phyloP scores from a whole-genome alignment of 2,888 invertebrate species.

The Euzetes globulus region DNA sequence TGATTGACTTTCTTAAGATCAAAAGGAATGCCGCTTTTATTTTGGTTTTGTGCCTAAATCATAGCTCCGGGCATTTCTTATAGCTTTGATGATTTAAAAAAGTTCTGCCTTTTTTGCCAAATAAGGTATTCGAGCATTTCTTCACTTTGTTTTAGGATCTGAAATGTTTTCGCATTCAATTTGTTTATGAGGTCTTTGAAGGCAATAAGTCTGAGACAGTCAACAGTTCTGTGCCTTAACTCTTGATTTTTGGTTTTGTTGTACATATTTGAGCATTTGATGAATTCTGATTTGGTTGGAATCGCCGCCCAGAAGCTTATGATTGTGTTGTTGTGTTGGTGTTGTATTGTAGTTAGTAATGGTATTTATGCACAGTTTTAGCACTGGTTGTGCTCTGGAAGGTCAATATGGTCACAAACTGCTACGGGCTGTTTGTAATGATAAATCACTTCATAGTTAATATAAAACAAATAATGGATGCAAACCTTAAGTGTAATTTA shows the following conservation, averaged over 20 bases:
- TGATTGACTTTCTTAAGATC: slow-evolving; percentile 22
- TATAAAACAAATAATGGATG: slow-evolving; percentile 30
- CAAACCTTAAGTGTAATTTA: slow-evolving; percentile 29
- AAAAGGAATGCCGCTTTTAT: slow-evolving; percentile 26
- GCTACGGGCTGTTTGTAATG: slow-evolving; percentile 28
- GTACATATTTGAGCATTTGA: neutral
- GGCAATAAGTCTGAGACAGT: slow-evolving; percentile 20
- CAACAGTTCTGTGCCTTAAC: neutral
- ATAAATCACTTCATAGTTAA: slow-evolving; percentile 31
- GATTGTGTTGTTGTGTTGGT: slow-evolving; percentile 17
- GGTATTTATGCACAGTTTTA: slow-evolving; percentile 10
- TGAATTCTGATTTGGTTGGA: slow-evolving; percentile 13
- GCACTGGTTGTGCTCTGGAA: slow-evolving; percentile 1
- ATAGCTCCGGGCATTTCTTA: slow-evolving; percentile 20
- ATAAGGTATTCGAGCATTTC: slow-evolving; percentile 16
- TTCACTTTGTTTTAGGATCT: slow-evolving; percentile 19
- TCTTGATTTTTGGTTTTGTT: neutral
- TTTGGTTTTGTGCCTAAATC: neutral
- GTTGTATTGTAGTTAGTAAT: neutral
- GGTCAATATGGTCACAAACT: slow-evolving; percentile 23
- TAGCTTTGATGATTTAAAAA: slow-evolving; percentile 10
- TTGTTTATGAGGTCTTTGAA: neutral
- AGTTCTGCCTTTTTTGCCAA: slow-evolving; percentile 27
- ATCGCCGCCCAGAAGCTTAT: slow-evolving; percentile 27
- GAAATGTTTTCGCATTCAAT: slow-evolving; percentile 5